A percentile compares a stretch with the other conserved stretches of the same genome.
phyloP scores from a whole-genome alignment of 2,888 invertebrate species.

The Spialia ferax region DNA sequence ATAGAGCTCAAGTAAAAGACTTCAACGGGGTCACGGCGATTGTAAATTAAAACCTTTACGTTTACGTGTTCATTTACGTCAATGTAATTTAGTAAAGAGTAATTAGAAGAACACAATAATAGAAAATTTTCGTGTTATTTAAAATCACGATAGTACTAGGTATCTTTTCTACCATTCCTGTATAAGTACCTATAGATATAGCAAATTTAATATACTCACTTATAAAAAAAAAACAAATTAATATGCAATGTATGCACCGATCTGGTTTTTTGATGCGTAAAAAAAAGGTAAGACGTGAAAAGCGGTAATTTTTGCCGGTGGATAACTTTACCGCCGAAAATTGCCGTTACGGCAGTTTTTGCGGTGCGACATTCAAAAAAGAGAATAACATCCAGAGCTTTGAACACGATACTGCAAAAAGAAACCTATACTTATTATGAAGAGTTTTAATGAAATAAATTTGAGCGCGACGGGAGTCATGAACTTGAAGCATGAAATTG shows the following conservation, averaged over 20 bases:
- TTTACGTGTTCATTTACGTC: slow-evolving; percentile 30
- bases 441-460: slow-evolving; percentile 38
- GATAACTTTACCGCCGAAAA: slow-evolving; percentile 31
- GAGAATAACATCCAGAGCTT: slow-evolving; percentile 30
- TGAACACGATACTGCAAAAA: slow-evolving; percentile 36
- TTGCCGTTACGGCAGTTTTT: slow-evolving; percentile 37
- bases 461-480: slow-evolving; percentile 31
- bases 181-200: too few relatives aligned
- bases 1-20: slow-evolving; percentile 48
- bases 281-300: slow-evolving; percentile 14
- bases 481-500: slow-evolving; percentile 18
- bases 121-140: slow-evolving; percentile 27
- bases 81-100: slow-evolving; percentile 27
- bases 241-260: slow-evolving; percentile 9
- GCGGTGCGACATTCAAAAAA: slow-evolving; percentile 32
- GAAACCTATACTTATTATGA: slow-evolving; percentile 26
- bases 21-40: slow-evolving; percentile 48
- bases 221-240: background rate
- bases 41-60: background rate
- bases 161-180: background rate
- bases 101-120: slow-evolving; percentile 37
- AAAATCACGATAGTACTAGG: slow-evolving; percentile 14
- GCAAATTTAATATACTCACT: too few relatives aligned
- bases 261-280: slow-evolving; percentile 9
- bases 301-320: slow-evolving; percentile 32